phyloP scores from a whole-genome alignment of 2,797 vertebrate species.

The Harpagifer antarcticus region DNA sequence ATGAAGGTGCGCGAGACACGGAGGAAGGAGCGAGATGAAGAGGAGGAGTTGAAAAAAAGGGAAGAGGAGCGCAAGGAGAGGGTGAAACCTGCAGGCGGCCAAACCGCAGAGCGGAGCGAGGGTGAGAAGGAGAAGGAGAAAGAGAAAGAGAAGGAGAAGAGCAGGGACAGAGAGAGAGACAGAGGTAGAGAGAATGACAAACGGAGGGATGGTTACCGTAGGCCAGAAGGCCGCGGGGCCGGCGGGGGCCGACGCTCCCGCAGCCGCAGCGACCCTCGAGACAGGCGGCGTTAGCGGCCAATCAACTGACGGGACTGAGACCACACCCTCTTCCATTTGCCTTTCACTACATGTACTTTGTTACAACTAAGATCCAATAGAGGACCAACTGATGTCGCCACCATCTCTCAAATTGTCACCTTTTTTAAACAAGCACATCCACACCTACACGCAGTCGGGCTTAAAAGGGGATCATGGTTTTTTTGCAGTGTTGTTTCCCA shows the following conservation, averaged over 20 bases:
- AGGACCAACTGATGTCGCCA: constrained; percentile 84
- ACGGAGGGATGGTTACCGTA: constrained; percentile 85
- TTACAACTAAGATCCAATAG: constrained; percentile 77
- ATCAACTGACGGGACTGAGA: constrained; percentile 68
- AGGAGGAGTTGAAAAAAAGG: constrained; percentile 85
- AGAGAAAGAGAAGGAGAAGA: constrained; percentile 71
- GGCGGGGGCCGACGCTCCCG: constrained; percentile 85
- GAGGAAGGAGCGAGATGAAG: constrained; percentile 86
- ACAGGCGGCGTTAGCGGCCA: constrained; percentile 84
- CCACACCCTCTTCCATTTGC: constrained; percentile 69
- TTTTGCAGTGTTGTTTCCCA: constrained; percentile 77
- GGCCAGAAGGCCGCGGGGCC: constrained; percentile 75
- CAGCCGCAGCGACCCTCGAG: constrained; percentile 91
- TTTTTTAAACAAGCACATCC: constrained; percentile 70
- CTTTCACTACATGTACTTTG: constrained; percentile 82
- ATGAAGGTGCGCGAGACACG: constrained; percentile 88
- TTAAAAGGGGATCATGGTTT: constrained; percentile 72
- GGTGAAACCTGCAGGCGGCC: constrained; percentile 62
- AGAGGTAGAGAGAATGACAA: constrained; percentile 82
- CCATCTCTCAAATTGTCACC: constrained; percentile 64
- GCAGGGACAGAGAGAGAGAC: constrained; percentile 74
- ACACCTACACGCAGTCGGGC: constrained; percentile 56
- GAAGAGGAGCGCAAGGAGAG: constrained; percentile 87
- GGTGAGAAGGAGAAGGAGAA: constrained; percentile 83
- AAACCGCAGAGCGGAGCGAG: constrained; percentile 75